Base-by-base conservation (phyloP, 1,140 invertebrate genomes). In the Drosophila biarmipes region DNA sequence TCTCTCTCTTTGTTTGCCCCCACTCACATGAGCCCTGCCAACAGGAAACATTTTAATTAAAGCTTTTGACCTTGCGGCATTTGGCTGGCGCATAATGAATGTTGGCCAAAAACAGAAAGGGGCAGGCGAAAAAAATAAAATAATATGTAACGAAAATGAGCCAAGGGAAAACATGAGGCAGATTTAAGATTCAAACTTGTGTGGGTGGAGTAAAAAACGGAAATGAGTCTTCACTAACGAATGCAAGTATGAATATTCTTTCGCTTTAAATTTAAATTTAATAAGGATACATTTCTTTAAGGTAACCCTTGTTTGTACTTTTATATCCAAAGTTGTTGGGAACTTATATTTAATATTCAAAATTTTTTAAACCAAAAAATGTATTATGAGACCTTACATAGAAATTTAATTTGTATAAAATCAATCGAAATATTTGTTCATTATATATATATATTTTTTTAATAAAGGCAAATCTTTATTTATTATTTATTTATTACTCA, bases 21-120 rank as follows among this genome's bases (percentile, higher is more conserved):
- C 15, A 45, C 27, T 49, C 51, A 51, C 45, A 72, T 72, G 21
- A 73, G 55, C 56, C 24, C 46, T 35, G 48, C 55, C 14, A 38
- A 40, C 71, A 63, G 71, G 69, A 62, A 73, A 73, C 71, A 73
- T 73, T 73, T 73, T 73, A 73, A 73, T 73, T 73, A 73, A 73
- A 62, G 71, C 71, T 62, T 73, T 73, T 73, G 69, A 73, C 69
- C 71, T 73, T 73, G 57, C 68, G 68, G 57, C 71, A 73, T 55
- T 73, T 40, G 68, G 48, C 21, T 62, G 67, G 40, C 68, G 68
- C 68, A 73, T 73, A 73, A 73, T 73, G 46, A 73, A 73, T 73
- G 67, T 38, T 46, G 67, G 67, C 34, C 45, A 31, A 45, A 67
- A 66, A 54, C 52, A 24, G 38, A 42, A 59, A 51, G 29, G n/a